phyloP scores from a whole-genome alignment of 2,888 invertebrate genomes.

The Dynastes tityus region DNA sequence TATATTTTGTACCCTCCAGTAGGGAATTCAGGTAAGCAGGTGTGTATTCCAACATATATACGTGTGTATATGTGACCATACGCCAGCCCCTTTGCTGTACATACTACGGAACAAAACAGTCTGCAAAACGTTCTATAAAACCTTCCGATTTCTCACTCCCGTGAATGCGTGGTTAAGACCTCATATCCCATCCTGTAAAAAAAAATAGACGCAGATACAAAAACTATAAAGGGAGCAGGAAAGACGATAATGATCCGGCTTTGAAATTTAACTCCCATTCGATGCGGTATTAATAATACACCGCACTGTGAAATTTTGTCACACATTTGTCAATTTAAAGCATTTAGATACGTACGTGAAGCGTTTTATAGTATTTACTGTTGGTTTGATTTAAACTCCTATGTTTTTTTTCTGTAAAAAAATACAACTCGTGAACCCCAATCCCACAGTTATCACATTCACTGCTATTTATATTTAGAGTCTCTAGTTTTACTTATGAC shows the following conservation, averaged over 20 bases:
- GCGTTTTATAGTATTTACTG: not conserved
- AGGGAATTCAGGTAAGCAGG: conserved; percentile 51
- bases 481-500: not conserved
- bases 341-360: not conserved
- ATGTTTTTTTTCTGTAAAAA: not conserved
- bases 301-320: conserved; percentile 43
- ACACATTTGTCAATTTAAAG: conserved; percentile 41
- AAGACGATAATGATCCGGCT: conserved; percentile 16
- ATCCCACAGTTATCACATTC: not conserved
- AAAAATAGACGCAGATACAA: conserved; percentile 18
- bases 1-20: conserved; percentile 44
- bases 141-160: conserved; percentile 41
- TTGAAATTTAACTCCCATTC: conserved; percentile 40
- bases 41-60: conserved; percentile 40
- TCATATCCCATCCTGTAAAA: not conserved
- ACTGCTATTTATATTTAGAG: not conserved
- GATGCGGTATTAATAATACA: conserved; percentile 37
- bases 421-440: not conserved
- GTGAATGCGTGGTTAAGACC: conserved; percentile 22
- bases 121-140: conserved; percentile 39
- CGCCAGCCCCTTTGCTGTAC: conserved; percentile 15
- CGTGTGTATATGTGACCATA: conserved; percentile 10
- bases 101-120: conserved; percentile 28
- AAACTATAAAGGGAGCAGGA: conserved; percentile 33
- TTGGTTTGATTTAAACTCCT: not conserved